A percentile compares a stretch with the other conserved stretches of the same genome.
Evolutionary conservation across 2,888 invertebrate genomes (phyloP).

Genomic region (Cartodere bifasciata): DNA sequence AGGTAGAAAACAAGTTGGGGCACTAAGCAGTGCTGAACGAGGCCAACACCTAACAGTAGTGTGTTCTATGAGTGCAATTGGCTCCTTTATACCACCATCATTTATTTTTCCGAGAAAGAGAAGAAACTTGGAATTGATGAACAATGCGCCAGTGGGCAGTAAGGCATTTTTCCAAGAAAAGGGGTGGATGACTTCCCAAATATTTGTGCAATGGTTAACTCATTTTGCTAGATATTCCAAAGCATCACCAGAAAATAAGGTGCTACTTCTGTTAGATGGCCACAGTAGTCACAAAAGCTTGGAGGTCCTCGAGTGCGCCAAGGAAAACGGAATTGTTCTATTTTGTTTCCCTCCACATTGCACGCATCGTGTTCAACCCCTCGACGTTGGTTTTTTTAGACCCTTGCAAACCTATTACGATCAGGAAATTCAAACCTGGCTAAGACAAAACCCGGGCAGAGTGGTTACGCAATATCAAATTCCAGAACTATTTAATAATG

Average conservation of each 20-base stretch:
- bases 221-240: constrained; percentile 14
- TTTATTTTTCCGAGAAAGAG: constrained; percentile 28
- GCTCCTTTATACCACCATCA: constrained; percentile 26
- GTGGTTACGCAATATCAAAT: constrained; percentile 23
- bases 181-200: constrained; percentile 23
- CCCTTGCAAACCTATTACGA: constrained; percentile 23
- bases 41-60: constrained; percentile 27
- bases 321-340: constrained; percentile 23
- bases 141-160: constrained; percentile 11
- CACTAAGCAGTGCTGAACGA: constrained; percentile 29
- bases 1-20: constrained; percentile 30
- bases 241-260: constrained; percentile 10
- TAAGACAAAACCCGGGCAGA: constrained; percentile 21
- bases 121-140: constrained; percentile 15
- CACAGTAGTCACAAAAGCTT: constrained; percentile 21
- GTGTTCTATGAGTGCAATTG: constrained; percentile 25
- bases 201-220: constrained; percentile 14
- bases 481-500: constrained; percentile 19
- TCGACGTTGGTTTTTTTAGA: constrained; percentile 23
- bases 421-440: constrained; percentile 21
- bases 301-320: constrained; percentile 21
- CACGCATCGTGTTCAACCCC: constrained; percentile 24
- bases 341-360: constrained; percentile 27
- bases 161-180: constrained; percentile 10
- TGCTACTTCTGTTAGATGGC: constrained; percentile 27